Percentiles rank a stretch among this genome's conserved stretches.
Evolutionary conservation across 2,797 vertebrate genomes (phyloP).

Genomic region (Eleutherodactylus coqui): DNA sequence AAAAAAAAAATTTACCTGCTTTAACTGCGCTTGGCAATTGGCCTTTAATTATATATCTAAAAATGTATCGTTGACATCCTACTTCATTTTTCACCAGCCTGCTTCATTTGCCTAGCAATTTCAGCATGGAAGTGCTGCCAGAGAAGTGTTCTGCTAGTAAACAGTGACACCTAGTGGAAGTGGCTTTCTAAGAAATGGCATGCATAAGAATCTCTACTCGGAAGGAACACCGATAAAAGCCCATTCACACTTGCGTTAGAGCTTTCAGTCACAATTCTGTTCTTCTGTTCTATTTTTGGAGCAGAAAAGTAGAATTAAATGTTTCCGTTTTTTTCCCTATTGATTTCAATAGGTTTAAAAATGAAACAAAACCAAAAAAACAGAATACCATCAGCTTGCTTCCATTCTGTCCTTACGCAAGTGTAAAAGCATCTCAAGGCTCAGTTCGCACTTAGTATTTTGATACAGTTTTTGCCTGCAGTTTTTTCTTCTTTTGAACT

Average conservation of each 20-base stretch:
- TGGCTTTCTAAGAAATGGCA: not conserved
- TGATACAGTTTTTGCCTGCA: not conserved
- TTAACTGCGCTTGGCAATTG: constrained; percentile 66
- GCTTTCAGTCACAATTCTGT: too few relatives aligned
- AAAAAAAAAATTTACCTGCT: constrained; percentile 65
- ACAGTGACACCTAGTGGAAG: constrained; percentile 79
- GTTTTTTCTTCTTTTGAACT: not conserved
- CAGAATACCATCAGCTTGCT: too few relatives aligned
- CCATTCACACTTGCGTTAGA: too few relatives aligned
- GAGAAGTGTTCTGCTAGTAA: constrained; percentile 71
- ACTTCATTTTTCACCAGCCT: constrained; percentile 66
- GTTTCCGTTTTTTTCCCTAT: too few relatives aligned
- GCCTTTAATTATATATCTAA: constrained; percentile 68
- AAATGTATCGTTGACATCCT: constrained; percentile 64
- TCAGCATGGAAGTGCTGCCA: constrained; percentile 54
- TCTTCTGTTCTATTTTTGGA: too few relatives aligned
- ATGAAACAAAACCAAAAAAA: too few relatives aligned
- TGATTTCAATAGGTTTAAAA: too few relatives aligned
- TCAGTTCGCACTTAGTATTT: not conserved
- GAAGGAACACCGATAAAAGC: not conserved
- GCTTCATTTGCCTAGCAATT: constrained; percentile 63
- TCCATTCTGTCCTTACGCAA: too few relatives aligned
- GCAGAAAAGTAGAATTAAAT: too few relatives aligned
- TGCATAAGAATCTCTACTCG: not conserved
- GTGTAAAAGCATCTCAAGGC: too few relatives aligned